phyloP scores from a whole-genome alignment of 2,113 vertebrate species.

The Rhineura floridana region DNA sequence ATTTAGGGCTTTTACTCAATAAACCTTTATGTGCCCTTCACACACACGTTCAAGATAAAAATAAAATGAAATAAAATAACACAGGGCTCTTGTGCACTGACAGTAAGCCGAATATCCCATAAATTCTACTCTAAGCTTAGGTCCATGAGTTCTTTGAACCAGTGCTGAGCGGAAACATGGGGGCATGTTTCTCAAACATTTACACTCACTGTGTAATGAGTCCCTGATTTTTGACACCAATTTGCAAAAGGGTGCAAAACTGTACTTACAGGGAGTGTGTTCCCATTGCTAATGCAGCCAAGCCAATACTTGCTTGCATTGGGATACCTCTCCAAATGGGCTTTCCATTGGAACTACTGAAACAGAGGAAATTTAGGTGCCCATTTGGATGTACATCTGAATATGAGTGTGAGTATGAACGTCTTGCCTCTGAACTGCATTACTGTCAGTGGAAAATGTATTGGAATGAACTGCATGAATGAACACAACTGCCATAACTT shows the following conservation, averaged over 20 bases:
- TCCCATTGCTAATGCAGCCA: background rate
- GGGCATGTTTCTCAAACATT: background rate
- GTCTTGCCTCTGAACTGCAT: background rate
- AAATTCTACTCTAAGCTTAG: constrained; percentile 50
- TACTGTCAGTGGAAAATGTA: too few relatives aligned
- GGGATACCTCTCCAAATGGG: background rate
- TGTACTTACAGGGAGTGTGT: background rate
- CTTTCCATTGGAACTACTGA: background rate
- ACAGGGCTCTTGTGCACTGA: constrained; percentile 37
- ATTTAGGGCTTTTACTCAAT: constrained; percentile 75
- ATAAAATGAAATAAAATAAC: constrained; percentile 50
- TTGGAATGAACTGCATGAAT: too few relatives aligned
- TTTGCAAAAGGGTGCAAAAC: background rate
- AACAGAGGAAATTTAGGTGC: background rate
- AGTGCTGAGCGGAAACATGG: background rate
- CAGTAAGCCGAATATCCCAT: constrained; percentile 58
- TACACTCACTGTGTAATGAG: background rate
- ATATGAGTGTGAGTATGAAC: too few relatives aligned
- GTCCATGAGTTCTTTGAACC: background rate
- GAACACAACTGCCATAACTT: too few relatives aligned
- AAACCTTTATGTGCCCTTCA: constrained; percentile 72
- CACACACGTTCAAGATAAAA: constrained; percentile 58
- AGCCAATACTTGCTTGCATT: background rate
- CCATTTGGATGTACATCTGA: background rate
- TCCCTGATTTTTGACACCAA: background rate